Conservation (phyloP, 2,113 vertebrate genomes). For the Pomatorhinus ruficollis region DNA sequence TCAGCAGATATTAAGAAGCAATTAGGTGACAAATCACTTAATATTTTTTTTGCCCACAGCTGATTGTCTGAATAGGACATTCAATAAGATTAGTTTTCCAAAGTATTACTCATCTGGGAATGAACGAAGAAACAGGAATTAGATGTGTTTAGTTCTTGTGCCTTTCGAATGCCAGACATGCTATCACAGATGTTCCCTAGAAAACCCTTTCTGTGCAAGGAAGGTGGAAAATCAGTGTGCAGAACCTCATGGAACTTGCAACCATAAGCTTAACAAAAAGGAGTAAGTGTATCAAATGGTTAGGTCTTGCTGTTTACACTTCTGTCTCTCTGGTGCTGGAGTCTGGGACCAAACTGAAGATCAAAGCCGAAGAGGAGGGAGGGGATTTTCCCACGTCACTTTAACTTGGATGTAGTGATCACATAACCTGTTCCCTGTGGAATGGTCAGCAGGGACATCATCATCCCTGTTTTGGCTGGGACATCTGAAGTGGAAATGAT, state of each 20-base stretch:
- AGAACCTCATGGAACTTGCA: not conserved
- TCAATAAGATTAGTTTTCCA: not conserved
- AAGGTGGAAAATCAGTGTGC: not conserved
- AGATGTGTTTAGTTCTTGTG: not conserved
- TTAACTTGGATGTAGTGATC: not conserved
- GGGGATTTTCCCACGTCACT: not conserved
- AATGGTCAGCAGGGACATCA: not conserved
- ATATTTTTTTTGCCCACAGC: accelerated
- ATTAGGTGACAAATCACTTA: not conserved
- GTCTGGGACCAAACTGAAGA: not conserved
- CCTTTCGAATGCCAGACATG: not conserved
- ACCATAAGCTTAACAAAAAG: not conserved
- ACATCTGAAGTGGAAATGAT: constrained; percentile 8
- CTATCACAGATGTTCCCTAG: not conserved
- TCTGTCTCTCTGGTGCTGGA: not conserved
- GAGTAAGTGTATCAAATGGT: not conserved
- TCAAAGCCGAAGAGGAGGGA: not conserved
- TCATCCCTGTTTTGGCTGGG: not conserved
- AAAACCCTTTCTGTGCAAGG: not conserved
- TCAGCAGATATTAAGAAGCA: not conserved
- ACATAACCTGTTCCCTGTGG: not conserved
- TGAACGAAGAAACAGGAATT: not conserved
- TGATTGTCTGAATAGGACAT: not conserved
- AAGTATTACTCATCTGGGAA: not conserved
- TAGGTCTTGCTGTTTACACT: not conserved